Evolutionary conservation across 2,113 vertebrate genomes (phyloP), one percentile per base, ranked within the genome.

Genomic region (Caranx melampygus): DNA sequence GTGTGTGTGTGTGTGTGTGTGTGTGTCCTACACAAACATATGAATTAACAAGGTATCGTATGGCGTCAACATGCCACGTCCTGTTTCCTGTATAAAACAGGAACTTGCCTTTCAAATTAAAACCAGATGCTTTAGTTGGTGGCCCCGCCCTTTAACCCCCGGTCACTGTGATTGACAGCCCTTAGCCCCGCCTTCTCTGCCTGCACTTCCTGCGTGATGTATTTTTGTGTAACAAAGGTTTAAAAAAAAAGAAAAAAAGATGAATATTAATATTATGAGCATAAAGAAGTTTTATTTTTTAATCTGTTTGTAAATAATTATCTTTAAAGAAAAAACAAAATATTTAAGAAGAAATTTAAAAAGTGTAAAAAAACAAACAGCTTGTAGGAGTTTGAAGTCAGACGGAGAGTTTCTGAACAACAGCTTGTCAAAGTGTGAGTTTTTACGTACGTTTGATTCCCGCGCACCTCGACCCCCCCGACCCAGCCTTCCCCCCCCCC

Each of bases 271-370:
- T 78, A 79, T 91, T 76, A 82, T 72, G 81, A 87, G 83, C 61
- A 86, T 70, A 74, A 79, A 66, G 75, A 79, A 66, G 71, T 84
- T 89, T 90, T 86, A 87, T 88, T 90, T 93, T 94, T 92, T 78
- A 80, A 87, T 81, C 63, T 87, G 52, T 79, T 6, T 90, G 85
- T 90, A 82, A 20, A 90, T 89, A 92, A 81, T 89, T 57, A 79
- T 47, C 33, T 72, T 67, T 65, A 13, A 64, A n/a, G 42, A 45
- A 34, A 34, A 51, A 31, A 44, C 18, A 68, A 61, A 81, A 79
- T 88, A 81, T 86, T 82, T 81, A 86, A 77, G 42, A 86, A n/a
- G 66, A 83, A 10, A 42, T 26, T 26, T 26, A 75, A 35, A 84
- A 79, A 31, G 47, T 67, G 62, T 80, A 65, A 57, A 33, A 20